Conservation (phyloP, 2,888 invertebrate genomes). For the Drosophila paucipuncta region DNA sequence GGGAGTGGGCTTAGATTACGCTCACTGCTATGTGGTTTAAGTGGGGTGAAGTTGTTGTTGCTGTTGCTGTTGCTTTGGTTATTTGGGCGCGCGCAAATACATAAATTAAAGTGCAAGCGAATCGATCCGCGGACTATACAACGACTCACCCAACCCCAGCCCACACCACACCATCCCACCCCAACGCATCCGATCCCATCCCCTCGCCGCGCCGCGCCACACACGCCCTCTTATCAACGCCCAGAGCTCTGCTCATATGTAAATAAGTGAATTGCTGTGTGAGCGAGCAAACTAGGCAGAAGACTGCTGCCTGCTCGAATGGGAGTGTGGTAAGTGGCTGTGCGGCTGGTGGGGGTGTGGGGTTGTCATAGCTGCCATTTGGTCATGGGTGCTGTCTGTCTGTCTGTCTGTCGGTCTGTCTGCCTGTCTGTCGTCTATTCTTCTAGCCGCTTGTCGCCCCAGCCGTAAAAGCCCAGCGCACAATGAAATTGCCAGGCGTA, state of each 20-base stretch:
- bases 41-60: constrained; percentile 36
- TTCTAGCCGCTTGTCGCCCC: constrained; percentile 8
- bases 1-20: constrained; percentile 40
- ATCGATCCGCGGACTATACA: constrained; percentile 43
- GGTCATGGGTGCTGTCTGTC: constrained; percentile 48
- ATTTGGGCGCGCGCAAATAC: constrained; percentile 59
- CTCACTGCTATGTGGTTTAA: constrained; percentile 24
- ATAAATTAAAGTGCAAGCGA: constrained; percentile 75
- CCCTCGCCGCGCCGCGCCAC: background rate
- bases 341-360: constrained; percentile 5
- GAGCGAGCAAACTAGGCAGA: background rate
- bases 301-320: background rate
- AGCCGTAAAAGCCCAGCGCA: constrained; percentile 25
- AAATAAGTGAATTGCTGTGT: constrained; percentile 44
- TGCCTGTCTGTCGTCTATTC: constrained; percentile 4
- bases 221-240: constrained; percentile 43
- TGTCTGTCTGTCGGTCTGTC: constrained; percentile 13
- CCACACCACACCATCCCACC: background rate
- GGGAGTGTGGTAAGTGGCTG: background rate
- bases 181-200: background rate
- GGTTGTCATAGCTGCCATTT: constrained; percentile 57
- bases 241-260: constrained; percentile 47
- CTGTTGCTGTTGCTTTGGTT: constrained; percentile 29
- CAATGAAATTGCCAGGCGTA: constrained; percentile 23
- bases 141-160: background rate